Base-by-base conservation (phyloP, 2,888 invertebrate genomes). In the Tridacna gigas region DNA sequence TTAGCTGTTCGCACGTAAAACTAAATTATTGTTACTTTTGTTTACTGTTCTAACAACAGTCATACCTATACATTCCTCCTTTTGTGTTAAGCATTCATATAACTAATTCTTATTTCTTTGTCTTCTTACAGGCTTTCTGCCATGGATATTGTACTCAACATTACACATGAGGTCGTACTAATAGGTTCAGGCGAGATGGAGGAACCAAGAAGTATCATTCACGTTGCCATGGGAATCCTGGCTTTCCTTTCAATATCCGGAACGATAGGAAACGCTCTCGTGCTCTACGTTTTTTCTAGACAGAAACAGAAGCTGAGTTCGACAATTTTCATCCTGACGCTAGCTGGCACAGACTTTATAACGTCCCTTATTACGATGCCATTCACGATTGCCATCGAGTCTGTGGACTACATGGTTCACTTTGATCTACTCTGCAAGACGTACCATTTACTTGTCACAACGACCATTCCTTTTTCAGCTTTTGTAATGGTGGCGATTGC, bases 281-380 rank as follows among this genome's bases (percentile, higher is more conserved):
- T 93, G n/a, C 85, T 93, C 26, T 92, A 92, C 77, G 93, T 93
- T 20, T 93, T 93, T 80, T 86, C 89, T 9, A 74, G 82, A 15
- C 89, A 86, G 48, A 90, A 90, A 66, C 89, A 93, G 85, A 92
- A 93, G 77, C 80, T 87, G 71, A 93, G 93, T 15, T 94, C 94
- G 3, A 94, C 94, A 0, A 91, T 93, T 61, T 93, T 93, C 80
- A 94, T 94, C 67, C 78, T 94, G 63, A 92, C 92, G 7, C 77
- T 94, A 37, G 93, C 94, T 20, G 92, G 91, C 13, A 93, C 92
- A 0, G 94, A 94, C 77, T 91, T 94, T 74, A 88, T 90, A 15
- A 93, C 93, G 0, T 93, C 93, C 77, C 80, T 92, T 11, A 88
- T 93, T 7, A 92, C 93, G 71, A 93, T 94, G 74, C 94, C 94